Evolutionary conservation across 23 tunicate species (phyloP), one percentile per base, ranked within the genome.

Genomic region (Ciona savignyi): DNA sequence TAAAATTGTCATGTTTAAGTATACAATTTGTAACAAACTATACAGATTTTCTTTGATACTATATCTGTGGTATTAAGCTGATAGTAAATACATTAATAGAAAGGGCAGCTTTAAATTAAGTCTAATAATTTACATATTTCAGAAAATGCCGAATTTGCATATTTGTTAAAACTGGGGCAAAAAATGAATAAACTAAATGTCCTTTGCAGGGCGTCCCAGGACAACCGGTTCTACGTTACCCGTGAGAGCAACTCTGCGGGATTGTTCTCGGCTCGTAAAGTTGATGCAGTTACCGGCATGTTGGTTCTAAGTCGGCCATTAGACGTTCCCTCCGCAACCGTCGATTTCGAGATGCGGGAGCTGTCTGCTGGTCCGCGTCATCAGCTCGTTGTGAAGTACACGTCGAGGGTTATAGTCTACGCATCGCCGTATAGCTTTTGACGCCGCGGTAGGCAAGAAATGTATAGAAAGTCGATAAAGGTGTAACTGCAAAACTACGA

Each of bases 341-440:
- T 81, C 2, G 78, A 81, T 66, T 73, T 73, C 35, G 74, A 73
- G 63, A n/a, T 81, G 29, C 76, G 75, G 28, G 78, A 81, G 51
- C 23, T 65, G 32, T 62, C 66, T 4, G 4, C 73, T 19, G 48
- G 60, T 1, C 62, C 15, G 6, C 30, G 35, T 9, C 42, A 73
- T 0, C 56, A 29, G 1, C 22, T 81, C 1, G n/a, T 4, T 19
- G 66, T 27, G 4, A 73, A 73, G 30, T 73, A 73, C 56, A 34
- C 72, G 3, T 62, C 65, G 9, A 35, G 74, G 2, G 27, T 81
- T 0, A 65, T 67, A n/a, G 20, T 81, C 29, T 81, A 70, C 71
- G 49, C 34, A 34, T 62, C 78, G 1, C 78, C 78, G 76, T 72
- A n/a, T 29, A 64, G 27, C 21, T 72, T 72, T 49, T 72, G 28